Evolutionary conservation across 1,140 invertebrate species (phyloP), one percentile per base, ranked within the genome.

Genomic region (Drosophila sulfurigaster): DNA sequence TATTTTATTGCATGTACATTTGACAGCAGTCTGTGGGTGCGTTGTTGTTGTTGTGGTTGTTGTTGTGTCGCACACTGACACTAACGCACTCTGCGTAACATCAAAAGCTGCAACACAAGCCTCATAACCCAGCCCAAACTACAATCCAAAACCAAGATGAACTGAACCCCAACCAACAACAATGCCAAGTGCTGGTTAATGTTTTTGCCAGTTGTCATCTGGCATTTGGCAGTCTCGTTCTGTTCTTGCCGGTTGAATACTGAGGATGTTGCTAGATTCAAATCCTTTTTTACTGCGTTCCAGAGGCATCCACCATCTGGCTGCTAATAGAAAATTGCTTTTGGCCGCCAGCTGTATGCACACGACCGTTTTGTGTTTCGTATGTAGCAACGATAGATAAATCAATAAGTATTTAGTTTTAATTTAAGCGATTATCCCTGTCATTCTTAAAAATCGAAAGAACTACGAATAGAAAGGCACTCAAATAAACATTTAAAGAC

Each of bases 1-100:
- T 79, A 78, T 83, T 85, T 83, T 83, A 83, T 83, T 79, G 78
- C 67, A 78, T 81, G 74, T 81, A 72, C 75, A 51, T 76, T 72
- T 28, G 38, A 38, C 35, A 38, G 8, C 51, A 52, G 65, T 48
- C 62, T 16, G 46, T 51, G 54, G n/a, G 59, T 60, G 48, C 6
- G 20, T 25, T 25, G 20, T 25, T 25, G 20, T 25, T 25, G 20
- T 25, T 16, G 16, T 16, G 2, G 3, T 25, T 25, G 20, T 25
- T 25, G 20, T 30, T 75, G 35, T 52, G n/a, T 46, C 11, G 20
- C 41, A 35, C 45, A 2, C 60, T 43, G 35, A 64, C 60, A 64
- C 35, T 10, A 54, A 16, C 49, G 10, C 52, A 64, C 60, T 25
- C 20, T 48, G 67, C 56, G 56, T 10, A 71, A 71, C 74, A 72